phyloP scores from a whole-genome alignment of 2,113 vertebrate genomes.

The Aspidoscelis tigris region DNA sequence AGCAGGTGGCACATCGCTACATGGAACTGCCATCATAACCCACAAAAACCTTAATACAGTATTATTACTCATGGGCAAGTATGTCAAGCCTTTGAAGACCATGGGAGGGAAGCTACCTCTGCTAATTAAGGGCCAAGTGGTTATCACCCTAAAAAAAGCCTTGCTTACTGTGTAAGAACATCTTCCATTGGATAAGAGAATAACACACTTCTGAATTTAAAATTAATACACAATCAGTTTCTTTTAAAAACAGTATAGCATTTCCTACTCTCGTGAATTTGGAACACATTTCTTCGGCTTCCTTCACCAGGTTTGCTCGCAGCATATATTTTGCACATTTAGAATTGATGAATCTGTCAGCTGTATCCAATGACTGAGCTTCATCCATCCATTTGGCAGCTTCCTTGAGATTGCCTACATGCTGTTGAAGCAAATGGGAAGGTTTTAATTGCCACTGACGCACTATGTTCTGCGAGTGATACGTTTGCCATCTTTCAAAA shows the following conservation, averaged over 20 bases:
- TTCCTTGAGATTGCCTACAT: constrained; percentile 81
- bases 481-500: not conserved
- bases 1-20: no score
- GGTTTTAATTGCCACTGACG: not conserved
- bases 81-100: not conserved
- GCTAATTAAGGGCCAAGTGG: not conserved
- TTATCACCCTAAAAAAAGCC: not conserved
- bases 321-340: constrained; percentile 84
- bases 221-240: not conserved
- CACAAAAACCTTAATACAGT: no score
- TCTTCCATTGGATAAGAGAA: not conserved
- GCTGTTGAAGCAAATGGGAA: constrained; percentile 65
- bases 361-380: constrained; percentile 82
- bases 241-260: not conserved
- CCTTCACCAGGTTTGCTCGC: constrained; percentile 80
- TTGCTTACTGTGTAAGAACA: not conserved
- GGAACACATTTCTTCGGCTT: constrained; percentile 83
- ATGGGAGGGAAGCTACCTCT: not conserved
- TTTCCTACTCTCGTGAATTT: constrained; percentile 81
- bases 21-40: no score
- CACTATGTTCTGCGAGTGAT: not conserved
- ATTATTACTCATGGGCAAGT: no score
- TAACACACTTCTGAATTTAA: not conserved
- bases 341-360: constrained; percentile 82
- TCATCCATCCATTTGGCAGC: constrained; percentile 84